Base-by-base conservation (phyloP, 2,113 vertebrate species). In the Pluvianellus socialis region DNA sequence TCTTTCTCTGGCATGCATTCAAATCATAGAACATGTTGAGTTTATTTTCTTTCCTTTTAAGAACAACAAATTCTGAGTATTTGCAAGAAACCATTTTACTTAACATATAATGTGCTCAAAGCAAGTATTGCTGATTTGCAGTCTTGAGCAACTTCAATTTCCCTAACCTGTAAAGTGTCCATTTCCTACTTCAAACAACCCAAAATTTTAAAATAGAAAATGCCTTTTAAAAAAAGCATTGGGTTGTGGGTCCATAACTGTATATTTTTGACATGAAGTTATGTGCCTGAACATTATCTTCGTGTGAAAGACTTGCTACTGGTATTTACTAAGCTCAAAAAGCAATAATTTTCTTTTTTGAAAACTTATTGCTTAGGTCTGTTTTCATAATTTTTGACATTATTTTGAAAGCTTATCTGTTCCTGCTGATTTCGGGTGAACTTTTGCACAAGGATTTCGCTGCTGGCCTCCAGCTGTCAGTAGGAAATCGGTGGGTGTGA, bases 401-500 rank as follows among this genome's bases (percentile, higher is more conserved):
- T 96, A 90, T 96, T 97, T 96, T 89, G 79, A 94, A 96, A 97
- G 76, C 75, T 95, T 97, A 96, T 96, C 86, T 94, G 75, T 65
- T 97, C 94, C 88, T 88, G 75, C 96, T 97, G 95, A 90, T 96
- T 96, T 65, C 74, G 66, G 81, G 50, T 97, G 92, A 98, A 97
- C 65, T 95, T 96, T 96, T 98, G 90, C 90, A 94, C 85, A 88
- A 88, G 56, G 92, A 38, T 94, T 97, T 97, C 2, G 16, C 88
- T 97, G 59, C 75, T 97, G 95, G 96, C 97, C 47, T 89, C 80
- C 92, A 90, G 79, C 94, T 96, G 92, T 96, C 96, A 73, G 94
- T 91, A 97, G 96, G 97, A 98, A 98, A 97, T 98, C 93, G 94
- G 87, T 97, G 96, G 95, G 94, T 97, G 91, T 97, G 97, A 96